These are phyloP conservation scores for Polymixis lichenea DNA, from an alignment of 2,888 invertebrate species.

Conservation along the genomic window DNA sequence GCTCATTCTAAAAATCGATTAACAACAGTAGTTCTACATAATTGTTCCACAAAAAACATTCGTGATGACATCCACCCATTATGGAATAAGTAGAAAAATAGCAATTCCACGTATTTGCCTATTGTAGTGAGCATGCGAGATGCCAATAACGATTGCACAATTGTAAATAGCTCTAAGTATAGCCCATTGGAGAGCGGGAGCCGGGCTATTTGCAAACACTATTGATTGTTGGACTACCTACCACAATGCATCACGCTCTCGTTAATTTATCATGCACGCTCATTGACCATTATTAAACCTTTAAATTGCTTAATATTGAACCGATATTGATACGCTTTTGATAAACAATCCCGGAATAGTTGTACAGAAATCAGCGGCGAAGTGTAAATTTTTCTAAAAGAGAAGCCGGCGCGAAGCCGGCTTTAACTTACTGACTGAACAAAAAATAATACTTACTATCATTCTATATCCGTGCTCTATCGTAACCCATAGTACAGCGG, in stretches of 20 bases:
- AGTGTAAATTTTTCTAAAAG: too few species aligned
- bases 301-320: too few species aligned
- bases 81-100: constrained; percentile 25
- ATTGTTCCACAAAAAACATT: background rate
- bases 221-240: constrained; percentile 34
- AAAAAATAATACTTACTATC: too few species aligned
- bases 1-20: background rate
- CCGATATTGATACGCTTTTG: too few species aligned
- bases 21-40: background rate
- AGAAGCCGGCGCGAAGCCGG: too few species aligned
- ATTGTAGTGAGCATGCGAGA: constrained; percentile 46
- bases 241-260: constrained; percentile 18
- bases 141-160: constrained; percentile 44
- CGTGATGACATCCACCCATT: constrained; percentile 27
- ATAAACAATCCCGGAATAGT: too few species aligned
- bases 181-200: background rate
- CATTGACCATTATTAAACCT: constrained; percentile 15
- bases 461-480: too few species aligned
- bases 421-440: too few species aligned
- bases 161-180: constrained; percentile 27
- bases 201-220: constrained; percentile 44
- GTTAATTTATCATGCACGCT: constrained; percentile 23
- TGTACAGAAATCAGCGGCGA: too few species aligned
- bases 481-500: too few species aligned
- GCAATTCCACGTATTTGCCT: constrained; percentile 34